Percentiles rank a stretch among this genome's conserved stretches.
These are phyloP conservation scores for Canis aureus DNA, from an alignment of 2,113 vertebrate species.

Conservation along the genomic window DNA sequence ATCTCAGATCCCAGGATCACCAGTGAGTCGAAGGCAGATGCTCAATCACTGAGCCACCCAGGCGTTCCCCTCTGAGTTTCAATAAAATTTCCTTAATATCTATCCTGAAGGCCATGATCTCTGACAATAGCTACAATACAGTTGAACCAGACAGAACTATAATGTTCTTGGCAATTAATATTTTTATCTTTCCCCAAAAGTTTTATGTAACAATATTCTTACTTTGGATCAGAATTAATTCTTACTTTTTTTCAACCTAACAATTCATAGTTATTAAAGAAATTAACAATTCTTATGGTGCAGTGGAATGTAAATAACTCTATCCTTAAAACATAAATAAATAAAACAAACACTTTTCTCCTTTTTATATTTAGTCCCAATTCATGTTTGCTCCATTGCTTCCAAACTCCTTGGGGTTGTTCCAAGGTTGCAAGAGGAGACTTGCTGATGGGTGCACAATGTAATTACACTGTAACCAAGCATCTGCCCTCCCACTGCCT, in stretches of 20 bases:
- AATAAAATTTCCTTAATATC: not conserved
- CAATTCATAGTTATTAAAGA: not conserved
- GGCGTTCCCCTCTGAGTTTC: not conserved
- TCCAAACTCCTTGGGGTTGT: conserved; percentile 24
- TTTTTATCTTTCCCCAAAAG: not conserved
- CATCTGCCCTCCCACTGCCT: not conserved
- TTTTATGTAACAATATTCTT: not conserved
- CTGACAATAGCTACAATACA: not conserved
- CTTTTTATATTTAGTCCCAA: conserved; percentile 62
- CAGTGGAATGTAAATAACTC: not conserved
- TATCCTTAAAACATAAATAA: conserved; percentile 40
- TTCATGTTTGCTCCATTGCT: conserved; percentile 59
- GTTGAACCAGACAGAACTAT: not conserved
- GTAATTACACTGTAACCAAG: conserved; percentile 51
- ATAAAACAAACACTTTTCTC: not conserved
- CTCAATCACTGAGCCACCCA: no score
- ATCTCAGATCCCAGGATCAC: no score
- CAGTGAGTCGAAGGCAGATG: no score
- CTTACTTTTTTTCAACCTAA: not conserved
- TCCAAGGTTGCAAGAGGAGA: conserved; percentile 53
- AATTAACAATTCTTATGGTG: not conserved
- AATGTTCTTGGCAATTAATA: not conserved
- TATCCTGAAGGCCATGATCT: not conserved
- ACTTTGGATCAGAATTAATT: conserved; percentile 15
- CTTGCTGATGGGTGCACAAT: conserved; percentile 20